These are phyloP conservation scores for Steatocranus sp. DNA, from an alignment of 2,797 vertebrate species.

Conservation along the genomic window DNA sequence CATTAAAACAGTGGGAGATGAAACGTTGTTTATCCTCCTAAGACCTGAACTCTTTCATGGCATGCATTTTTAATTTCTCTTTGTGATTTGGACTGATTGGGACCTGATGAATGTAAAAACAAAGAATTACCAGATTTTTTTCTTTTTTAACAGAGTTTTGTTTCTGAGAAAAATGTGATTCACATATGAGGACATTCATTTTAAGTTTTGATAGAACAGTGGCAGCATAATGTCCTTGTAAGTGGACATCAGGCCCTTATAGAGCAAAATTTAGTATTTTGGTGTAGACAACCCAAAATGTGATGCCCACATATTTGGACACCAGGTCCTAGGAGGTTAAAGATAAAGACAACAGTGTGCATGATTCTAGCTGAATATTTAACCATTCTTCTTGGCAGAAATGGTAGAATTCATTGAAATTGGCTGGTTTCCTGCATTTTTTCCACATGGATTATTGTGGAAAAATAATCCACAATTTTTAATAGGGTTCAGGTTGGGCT, in stretches of 20 bases:
- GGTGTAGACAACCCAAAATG: neutral
- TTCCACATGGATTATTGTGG: too few relatives aligned
- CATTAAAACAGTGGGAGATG: neutral
- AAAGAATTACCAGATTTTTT: neutral
- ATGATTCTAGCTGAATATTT: neutral
- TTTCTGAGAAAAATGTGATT: rapidly evolving
- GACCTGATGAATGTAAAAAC: neutral
- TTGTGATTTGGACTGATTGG: neutral
- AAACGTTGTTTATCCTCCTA: rapidly evolving
- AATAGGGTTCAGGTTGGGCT: too few relatives aligned
- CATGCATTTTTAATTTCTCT: neutral
- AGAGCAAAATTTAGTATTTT: neutral
- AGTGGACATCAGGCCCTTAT: neutral
- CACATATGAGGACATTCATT: rapidly evolving
- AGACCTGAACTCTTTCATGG: neutral
- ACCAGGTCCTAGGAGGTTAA: neutral
- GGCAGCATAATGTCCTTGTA: neutral
- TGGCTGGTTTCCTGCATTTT: neutral
- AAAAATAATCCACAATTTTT: neutral
- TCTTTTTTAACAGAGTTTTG: neutral
- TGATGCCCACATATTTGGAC: neutral
- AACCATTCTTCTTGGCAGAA: rapidly evolving
- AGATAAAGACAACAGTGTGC: neutral
- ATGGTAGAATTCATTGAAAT: neutral
- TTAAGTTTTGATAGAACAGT: neutral